Evolutionary conservation across 2,797 vertebrate genomes (phyloP).

Genomic region (Prunella strophiata): DNA sequence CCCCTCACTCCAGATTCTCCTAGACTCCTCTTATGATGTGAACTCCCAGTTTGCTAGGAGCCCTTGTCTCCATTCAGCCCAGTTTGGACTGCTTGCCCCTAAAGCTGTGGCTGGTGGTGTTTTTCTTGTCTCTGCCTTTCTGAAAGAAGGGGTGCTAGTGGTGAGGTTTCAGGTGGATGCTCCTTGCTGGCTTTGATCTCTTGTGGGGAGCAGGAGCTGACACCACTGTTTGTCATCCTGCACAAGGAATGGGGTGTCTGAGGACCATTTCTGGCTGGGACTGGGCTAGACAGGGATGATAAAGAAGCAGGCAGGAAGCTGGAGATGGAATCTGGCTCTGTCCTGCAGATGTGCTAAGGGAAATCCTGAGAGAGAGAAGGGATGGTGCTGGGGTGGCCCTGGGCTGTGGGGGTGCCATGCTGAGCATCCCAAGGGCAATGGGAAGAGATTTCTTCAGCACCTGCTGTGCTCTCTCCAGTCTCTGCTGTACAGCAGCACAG

Average conservation of each 20-base stretch:
- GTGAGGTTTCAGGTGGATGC: not conserved
- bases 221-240: not conserved
- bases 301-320: not conserved
- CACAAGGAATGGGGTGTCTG: not conserved
- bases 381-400: not conserved
- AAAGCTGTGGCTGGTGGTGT: not conserved
- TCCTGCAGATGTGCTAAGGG: not conserved
- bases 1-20: not conserved
- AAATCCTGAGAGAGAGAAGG: not conserved
- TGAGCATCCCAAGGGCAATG: not conserved
- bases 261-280: not conserved
- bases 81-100: not conserved
- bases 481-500: not conserved
- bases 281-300: not conserved
- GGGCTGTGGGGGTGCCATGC: accelerated
- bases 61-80: not conserved
- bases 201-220: not conserved
- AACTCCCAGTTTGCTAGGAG: not conserved
- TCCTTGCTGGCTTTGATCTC: not conserved
- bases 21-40: not conserved
- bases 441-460: not conserved
- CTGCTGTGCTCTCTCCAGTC: accelerated
- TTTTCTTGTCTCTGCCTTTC: not conserved
- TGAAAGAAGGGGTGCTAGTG: not conserved
- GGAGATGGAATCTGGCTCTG: not conserved